These are phyloP conservation scores for Spatulosminthurus flaviceps DNA, from an alignment of 2,888 invertebrate genomes.

Conservation along the genomic window DNA sequence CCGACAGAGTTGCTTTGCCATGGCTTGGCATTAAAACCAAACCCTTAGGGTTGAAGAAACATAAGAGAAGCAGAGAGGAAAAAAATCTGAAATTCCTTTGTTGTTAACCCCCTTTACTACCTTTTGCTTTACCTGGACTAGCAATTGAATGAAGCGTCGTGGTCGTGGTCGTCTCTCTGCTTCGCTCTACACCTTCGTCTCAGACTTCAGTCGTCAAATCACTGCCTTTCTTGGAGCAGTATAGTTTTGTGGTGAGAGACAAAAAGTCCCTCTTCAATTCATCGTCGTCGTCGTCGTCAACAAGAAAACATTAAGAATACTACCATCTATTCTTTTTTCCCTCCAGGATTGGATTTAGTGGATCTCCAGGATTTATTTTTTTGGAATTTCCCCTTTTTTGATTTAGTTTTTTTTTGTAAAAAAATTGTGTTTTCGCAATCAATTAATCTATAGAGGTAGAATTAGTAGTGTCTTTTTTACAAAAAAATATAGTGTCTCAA, in stretches of 20 bases:
- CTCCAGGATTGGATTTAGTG: conserved; percentile 6
- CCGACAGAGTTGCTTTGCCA: conserved; percentile 10
- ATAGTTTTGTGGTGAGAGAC: conserved; percentile 18
- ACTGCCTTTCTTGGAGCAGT: conserved; percentile 37
- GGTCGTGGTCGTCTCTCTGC: conserved; percentile 25
- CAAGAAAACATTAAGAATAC: not conserved
- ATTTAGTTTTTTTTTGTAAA: not conserved
- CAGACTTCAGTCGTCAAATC: conserved; percentile 35
- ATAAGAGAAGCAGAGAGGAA: conserved; percentile 17
- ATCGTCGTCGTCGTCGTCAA: too few relatives aligned
- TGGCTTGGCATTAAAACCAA: conserved; percentile 37
- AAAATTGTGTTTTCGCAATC: too few relatives aligned
- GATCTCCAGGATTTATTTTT: not conserved
- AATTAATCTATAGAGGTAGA: too few relatives aligned
- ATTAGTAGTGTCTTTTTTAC: too few relatives aligned
- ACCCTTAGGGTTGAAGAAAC: conserved; percentile 39
- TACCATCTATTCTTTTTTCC: not conserved
- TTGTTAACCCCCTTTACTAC: conserved; percentile 43
- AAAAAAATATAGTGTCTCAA: not conserved
- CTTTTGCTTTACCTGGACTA: conserved; percentile 35
- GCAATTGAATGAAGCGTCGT: conserved; percentile 38
- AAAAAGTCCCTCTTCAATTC: not conserved
- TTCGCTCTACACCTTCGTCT: conserved; percentile 31
- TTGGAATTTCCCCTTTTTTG: not conserved
- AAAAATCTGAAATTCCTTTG: conserved; percentile 38